Base-by-base conservation (phyloP, 2,113 vertebrate species). In the Tachysurus fulvidraco region DNA sequence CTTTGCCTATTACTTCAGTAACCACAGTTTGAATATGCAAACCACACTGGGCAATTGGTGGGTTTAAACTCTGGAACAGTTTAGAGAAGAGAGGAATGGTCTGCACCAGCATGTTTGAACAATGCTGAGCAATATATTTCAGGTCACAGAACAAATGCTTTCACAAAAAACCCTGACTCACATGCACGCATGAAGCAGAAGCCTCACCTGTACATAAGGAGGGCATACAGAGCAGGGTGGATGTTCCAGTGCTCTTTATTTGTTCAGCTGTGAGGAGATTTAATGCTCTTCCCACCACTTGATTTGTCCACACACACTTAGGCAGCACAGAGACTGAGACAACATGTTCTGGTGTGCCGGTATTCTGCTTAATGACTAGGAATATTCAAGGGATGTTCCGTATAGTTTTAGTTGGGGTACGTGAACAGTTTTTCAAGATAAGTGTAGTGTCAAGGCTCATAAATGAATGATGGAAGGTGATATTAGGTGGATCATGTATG, bases 231-330 rank as follows among this genome's bases (percentile, higher is more conserved):
- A 36, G 14, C 23, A 52, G 52, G 50, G 85, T 74, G 55, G 64
- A 85, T 85, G 74, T 82, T 83, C 23, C 36, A 60, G 64, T 64
- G 52, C 57, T 83, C 3, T 57, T 14, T 89, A 79, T 87, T 88
- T 88, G 83, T 88, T 83, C 88, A 89, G 86, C 86, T 89, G 88
- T 44, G 44, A 80, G 41, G 62, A 83, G 73, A 79, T 79, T 64
- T 83, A 55, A 76, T 82, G 80, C 28, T 60, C 50, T 73, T 78
- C 67, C 64, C 83, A 89, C 88, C 55, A 36, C 10, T 81, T 36
- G 86, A 77, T 64, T 77, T 30, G 46, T 67, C 80, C 71, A 76
- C 79, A 74, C n/a, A 65, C 64, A 69, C 65, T 25, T 28, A 17
- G 10, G 25, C 64, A 57, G 28, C 55, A 60, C 28, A 10, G 23